Conservation (phyloP, 2,113 vertebrate species). For the Pithys albifrons region DNA sequence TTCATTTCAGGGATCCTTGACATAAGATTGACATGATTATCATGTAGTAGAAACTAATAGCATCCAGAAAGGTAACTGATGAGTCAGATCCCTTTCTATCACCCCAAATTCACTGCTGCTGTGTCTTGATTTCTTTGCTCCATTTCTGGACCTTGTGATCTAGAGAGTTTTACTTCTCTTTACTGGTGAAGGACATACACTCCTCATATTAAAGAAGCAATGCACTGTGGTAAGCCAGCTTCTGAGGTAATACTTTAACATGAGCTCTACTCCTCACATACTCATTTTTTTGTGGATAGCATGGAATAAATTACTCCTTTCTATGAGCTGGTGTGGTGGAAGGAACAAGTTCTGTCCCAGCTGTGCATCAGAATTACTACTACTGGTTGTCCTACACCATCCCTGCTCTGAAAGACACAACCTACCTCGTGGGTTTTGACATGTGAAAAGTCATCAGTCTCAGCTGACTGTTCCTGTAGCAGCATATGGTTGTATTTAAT, state of each 20-base stretch:
- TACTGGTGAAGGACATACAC: background rate
- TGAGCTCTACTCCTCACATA: background rate
- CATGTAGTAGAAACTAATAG: background rate
- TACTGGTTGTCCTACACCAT: background rate
- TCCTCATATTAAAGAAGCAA: background rate
- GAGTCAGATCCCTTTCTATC: background rate
- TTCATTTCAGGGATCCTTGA: background rate
- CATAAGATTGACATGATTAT: background rate
- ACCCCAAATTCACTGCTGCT: background rate
- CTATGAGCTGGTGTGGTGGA: background rate
- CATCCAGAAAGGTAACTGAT: background rate
- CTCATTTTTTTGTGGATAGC: background rate
- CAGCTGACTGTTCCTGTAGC: background rate
- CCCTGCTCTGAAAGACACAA: rapidly evolving
- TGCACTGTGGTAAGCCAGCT: background rate
- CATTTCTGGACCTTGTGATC: background rate
- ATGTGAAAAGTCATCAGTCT: background rate
- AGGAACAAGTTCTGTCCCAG: background rate
- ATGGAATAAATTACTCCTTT: background rate
- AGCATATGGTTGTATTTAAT: background rate
- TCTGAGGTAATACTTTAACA: background rate
- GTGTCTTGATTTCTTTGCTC: background rate
- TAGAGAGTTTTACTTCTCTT: background rate
- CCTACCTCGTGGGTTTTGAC: background rate
- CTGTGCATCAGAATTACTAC: background rate